Conservation (phyloP, 2,113 vertebrate species). For the Pavo muticus region DNA sequence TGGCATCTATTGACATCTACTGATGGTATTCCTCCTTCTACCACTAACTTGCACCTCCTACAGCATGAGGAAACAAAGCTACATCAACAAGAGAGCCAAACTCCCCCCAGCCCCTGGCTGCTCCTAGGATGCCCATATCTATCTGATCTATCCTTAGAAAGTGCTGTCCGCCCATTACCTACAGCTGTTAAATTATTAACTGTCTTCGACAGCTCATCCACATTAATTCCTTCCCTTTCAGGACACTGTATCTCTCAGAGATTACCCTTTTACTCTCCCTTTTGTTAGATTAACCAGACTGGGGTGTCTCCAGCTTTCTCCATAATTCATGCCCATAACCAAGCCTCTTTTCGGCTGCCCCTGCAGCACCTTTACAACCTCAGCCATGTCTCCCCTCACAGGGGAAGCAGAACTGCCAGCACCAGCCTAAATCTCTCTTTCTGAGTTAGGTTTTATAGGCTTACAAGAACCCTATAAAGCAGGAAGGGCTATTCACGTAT, state of each 20-base stretch:
- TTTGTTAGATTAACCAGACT: constrained; percentile 15
- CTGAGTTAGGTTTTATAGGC: neutral
- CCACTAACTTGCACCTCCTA: neutral
- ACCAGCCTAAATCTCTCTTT: neutral
- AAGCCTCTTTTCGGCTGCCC: neutral
- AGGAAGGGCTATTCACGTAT: neutral
- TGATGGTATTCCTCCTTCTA: neutral
- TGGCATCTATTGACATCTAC: neutral
- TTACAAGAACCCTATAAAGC: neutral
- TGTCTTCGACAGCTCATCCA: neutral
- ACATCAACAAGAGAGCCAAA: accelerated
- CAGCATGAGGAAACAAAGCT: neutral
- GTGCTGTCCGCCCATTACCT: neutral
- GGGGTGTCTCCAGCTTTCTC: constrained; percentile 23
- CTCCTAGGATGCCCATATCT: accelerated
- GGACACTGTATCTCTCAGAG: neutral
- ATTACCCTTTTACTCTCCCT: constrained; percentile 15
- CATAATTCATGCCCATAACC: constrained; percentile 3
- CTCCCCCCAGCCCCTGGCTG: neutral
- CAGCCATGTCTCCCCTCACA: neutral
- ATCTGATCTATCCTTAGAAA: neutral
- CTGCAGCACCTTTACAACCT: neutral
- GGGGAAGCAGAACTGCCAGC: neutral
- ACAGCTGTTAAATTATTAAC: neutral
- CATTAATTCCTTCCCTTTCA: constrained; percentile 9